Conservation (phyloP, 2,113 vertebrate genomes). For the Falcunculus frontatus region DNA sequence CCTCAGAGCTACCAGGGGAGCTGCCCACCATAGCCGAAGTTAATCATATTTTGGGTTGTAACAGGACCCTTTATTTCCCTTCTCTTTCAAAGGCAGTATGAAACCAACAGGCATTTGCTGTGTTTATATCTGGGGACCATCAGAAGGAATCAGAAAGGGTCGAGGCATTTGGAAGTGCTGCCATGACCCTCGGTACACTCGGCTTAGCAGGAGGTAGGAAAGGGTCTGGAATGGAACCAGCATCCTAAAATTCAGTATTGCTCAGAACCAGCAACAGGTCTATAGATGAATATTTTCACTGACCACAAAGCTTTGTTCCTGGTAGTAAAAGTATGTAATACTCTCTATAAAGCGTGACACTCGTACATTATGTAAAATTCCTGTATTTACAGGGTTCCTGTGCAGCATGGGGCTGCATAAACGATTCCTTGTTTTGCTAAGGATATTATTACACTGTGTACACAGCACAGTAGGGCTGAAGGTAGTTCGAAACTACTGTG, state of each 20-base stretch:
- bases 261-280: neutral
- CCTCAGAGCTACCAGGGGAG: neutral
- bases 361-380: conserved; percentile 6
- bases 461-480: conserved; percentile 4
- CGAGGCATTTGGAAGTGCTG: neutral
- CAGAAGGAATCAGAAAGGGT: neutral
- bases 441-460: conserved; percentile 27
- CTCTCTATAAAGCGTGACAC: neutral
- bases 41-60: neutral
- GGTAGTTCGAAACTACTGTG: conserved; percentile 16
- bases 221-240: neutral
- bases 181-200: neutral
- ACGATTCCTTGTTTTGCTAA: conserved; percentile 23
- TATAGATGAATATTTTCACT: neutral
- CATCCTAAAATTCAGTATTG: neutral
- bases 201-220: neutral
- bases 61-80: neutral
- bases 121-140: rapidly evolving
- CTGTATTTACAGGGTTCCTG: conserved; percentile 22
- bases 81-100: neutral
- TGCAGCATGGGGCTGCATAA: conserved; percentile 28
- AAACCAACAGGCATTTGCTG: neutral
- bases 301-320: conserved; percentile 11
- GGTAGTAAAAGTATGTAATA: neutral
- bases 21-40: neutral